Percentiles rank a stretch among this genome's conserved stretches.
Conservation (phyloP, 2,888 invertebrate species). For the Acholoe squamosa region DNA sequence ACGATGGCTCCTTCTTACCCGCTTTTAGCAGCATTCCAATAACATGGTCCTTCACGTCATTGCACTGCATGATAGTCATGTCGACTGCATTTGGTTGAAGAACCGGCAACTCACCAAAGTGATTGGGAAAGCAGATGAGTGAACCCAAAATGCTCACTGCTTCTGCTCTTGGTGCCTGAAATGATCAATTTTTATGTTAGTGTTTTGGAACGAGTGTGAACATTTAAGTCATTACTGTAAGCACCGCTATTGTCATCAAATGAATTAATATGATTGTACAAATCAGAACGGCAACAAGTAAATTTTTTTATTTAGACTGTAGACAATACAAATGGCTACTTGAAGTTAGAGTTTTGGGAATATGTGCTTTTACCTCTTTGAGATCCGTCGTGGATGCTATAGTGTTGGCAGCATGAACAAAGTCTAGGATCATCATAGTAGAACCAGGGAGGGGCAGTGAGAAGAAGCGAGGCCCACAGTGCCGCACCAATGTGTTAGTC, state of each 20-base stretch:
- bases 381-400: slow-evolving; percentile 91
- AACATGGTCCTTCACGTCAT: slow-evolving; percentile 94
- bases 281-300: too few species aligned
- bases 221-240: neutral
- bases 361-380: slow-evolving; percentile 81
- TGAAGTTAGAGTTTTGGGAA: too few species aligned
- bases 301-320: too few species aligned
- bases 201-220: neutral
- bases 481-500: slow-evolving; percentile 90
- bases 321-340: too few species aligned
- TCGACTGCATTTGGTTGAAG: slow-evolving; percentile 85
- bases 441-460: slow-evolving; percentile 94
- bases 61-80: slow-evolving; percentile 84
- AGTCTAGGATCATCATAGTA: slow-evolving; percentile 92
- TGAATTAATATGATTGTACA: too few species aligned
- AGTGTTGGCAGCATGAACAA: slow-evolving; percentile 94
- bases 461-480: slow-evolving; percentile 92
- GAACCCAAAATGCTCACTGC: slow-evolving; percentile 95
- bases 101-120: slow-evolving; percentile 88
- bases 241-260: neutral
- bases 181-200: neutral
- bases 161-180: slow-evolving; percentile 91
- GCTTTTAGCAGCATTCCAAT: slow-evolving; percentile 93
- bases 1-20: slow-evolving; percentile 94
- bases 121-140: slow-evolving; percentile 91